Evolutionary conservation across 2,888 invertebrate species (phyloP), one percentile per base, ranked within the genome.

Genomic region (Apomyelois bistriatella): DNA sequence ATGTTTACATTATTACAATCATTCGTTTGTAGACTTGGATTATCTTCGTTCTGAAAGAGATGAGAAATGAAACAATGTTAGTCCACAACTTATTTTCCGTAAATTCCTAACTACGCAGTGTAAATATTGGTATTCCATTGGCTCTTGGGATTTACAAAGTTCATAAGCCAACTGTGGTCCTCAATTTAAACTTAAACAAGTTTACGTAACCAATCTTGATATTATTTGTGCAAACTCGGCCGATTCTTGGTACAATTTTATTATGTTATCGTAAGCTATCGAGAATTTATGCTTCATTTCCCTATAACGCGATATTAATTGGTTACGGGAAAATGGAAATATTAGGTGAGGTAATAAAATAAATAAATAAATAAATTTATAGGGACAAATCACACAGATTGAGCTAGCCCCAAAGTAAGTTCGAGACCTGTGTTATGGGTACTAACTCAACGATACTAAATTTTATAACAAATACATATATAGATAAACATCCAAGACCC

Each of bases 151-250:
- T 47, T 47, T 16, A 46, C 28, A 46, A 66, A 68, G 68, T 67
- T 60, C 63, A 57, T 56, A 64, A 60, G 69, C 61, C 49, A 57
- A 53, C 63, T 55, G 58, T 59, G 65, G 65, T 61, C 66, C 61
- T 59, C 70, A 71, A 76, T 76, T 70, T 66, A 56, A 70, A 71
- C 57, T 75, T 74, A n/a, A n/a, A 60, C 70, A 72, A 74, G 71
- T 74, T 72, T 64, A 66, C 67, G 30, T 28, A 32, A 30, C 47
- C 17, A 38, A 49, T 49, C 28, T 37, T 46, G 15, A 32, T 30
- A 40, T 13, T n/a, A 50, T 41, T 50, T 50, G 30, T 15, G 40
- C 8, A 12, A 12, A 30, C 13, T 40, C 30, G 10, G 15, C 3
- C 15, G n/a, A 36, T 12, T n/a, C 16, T 38, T 5, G 28, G 3